Conservation (phyloP, 1,140 invertebrate species). For the Aphelenchoides avenae region DNA sequence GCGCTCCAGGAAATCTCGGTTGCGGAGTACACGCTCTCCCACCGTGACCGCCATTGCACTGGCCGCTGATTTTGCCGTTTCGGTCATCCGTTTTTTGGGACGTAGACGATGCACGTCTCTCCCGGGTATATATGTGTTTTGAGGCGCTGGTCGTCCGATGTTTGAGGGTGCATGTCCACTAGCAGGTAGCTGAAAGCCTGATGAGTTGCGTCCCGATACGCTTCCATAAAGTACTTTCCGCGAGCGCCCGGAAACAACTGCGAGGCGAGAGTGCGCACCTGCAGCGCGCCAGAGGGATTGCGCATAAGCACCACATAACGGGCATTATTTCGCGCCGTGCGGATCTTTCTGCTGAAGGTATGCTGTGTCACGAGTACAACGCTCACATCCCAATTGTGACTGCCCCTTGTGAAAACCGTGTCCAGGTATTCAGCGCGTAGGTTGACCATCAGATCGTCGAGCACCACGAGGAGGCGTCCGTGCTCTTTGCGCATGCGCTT, state of each 20-base stretch:
- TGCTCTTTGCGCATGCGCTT: neutral
- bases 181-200: constrained; percentile 16
- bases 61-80: neutral
- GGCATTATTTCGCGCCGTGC: constrained; percentile 24
- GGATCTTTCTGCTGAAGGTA: constrained; percentile 33
- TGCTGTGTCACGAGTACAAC: constrained; percentile 25
- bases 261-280: constrained; percentile 20
- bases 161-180: constrained; percentile 18
- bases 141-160: neutral
- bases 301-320: constrained; percentile 36
- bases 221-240: constrained; percentile 14
- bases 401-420: constrained; percentile 25
- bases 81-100: constrained; percentile 15
- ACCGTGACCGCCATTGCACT: neutral
- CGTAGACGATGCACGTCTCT: constrained; percentile 6
- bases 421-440: constrained; percentile 21
- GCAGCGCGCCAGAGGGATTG: constrained; percentile 22
- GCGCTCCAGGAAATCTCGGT: neutral
- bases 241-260: constrained; percentile 28
- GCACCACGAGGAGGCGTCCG: constrained; percentile 9
- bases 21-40: constrained; percentile 13
- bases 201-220: constrained; percentile 10
- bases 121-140: constrained; percentile 17
- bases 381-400: constrained; percentile 30
- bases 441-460: constrained; percentile 22